Conservation (phyloP, 2,113 vertebrate genomes). For the Quiscalus mexicanus region DNA sequence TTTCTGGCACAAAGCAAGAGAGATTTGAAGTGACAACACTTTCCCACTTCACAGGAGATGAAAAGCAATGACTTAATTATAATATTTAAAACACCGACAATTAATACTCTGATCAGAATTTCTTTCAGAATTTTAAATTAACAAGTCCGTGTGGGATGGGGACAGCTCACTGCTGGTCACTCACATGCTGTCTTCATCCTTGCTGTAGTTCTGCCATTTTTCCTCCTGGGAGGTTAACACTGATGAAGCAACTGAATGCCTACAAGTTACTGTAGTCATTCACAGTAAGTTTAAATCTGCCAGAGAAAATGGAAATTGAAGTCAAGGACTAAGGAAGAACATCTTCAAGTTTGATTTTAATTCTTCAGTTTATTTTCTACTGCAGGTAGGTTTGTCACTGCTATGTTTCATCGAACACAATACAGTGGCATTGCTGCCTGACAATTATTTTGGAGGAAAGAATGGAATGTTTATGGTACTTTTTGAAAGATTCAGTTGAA, state of each 20-base stretch:
- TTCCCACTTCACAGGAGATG: neutral
- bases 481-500: neutral
- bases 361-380: neutral
- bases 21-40: neutral
- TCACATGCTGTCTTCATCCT: neutral
- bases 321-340: neutral
- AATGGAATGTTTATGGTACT: neutral
- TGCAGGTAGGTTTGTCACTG: neutral
- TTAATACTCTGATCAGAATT: conserved; percentile 10
- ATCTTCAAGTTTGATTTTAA: neutral
- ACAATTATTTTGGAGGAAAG: neutral
- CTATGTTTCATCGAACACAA: neutral
- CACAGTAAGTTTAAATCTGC: neutral
- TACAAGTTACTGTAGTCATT: neutral
- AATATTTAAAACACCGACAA: neutral
- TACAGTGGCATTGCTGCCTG: neutral
- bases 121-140: conserved; percentile 20
- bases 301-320: neutral
- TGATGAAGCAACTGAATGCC: neutral
- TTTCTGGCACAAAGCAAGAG: neutral
- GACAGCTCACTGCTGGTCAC: neutral
- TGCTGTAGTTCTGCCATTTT: neutral
- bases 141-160: rapidly evolving
- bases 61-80: neutral
- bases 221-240: neutral